Conservation (phyloP, 2,797 vertebrate genomes). For the Myotis vivesi region DNA sequence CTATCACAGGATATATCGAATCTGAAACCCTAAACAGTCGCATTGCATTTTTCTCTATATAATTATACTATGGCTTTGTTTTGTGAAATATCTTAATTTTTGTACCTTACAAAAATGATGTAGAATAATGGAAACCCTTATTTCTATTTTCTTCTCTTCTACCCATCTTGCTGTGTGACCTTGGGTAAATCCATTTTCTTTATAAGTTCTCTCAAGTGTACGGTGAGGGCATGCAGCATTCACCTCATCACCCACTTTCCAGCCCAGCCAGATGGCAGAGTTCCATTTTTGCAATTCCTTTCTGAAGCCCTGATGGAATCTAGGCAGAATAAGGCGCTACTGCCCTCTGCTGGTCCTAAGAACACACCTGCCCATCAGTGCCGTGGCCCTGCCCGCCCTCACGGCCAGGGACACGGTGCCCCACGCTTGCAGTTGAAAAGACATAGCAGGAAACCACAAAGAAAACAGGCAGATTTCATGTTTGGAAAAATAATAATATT, state of each 20-base stretch:
- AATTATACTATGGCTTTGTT: slow-evolving; percentile 2
- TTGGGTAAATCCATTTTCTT: not conserved
- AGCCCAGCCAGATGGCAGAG: not conserved
- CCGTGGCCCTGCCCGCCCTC: not conserved
- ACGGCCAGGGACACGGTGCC: not conserved
- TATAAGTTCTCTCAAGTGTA: not conserved
- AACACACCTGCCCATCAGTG: not conserved
- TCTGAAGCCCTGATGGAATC: not conserved
- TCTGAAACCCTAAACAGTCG: not conserved
- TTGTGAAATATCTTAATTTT: slow-evolving; percentile 33
- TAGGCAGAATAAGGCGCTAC: slow-evolving; percentile 32
- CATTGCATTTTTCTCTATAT: slow-evolving; percentile 31
- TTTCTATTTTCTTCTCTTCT: not conserved
- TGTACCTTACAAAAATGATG: not conserved
- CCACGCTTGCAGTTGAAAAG: not conserved
- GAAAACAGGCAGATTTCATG: not conserved
- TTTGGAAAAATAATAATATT: slow-evolving; percentile 31
- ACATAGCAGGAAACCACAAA: slow-evolving; percentile 18
- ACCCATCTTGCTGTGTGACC: not conserved
- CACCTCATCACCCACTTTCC: not conserved
- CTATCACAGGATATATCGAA: not conserved
- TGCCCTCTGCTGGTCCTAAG: slow-evolving; percentile 68
- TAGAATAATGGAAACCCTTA: slow-evolving; percentile 8
- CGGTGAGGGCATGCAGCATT: not conserved
- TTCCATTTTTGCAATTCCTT: slow-evolving; percentile 1